Base-by-base conservation (phyloP, 35 echinoderm and acorn worm genomes). In the Apostichopus parvimensis region DNA sequence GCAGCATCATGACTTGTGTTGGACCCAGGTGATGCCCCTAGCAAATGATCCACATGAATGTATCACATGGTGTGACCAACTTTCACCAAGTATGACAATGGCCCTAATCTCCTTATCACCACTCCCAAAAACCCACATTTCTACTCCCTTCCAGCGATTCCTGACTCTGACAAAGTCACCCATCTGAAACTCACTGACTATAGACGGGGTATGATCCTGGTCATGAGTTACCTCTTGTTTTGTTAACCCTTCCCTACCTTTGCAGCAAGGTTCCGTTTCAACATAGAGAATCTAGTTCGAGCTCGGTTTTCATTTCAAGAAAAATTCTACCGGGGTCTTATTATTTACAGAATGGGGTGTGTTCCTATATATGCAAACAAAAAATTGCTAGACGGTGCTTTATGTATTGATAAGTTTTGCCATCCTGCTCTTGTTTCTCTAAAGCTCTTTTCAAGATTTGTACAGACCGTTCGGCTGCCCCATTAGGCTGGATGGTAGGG, bases 401-500 rank as follows among this genome's bases (percentile, higher is more conserved):
- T 13, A 83, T 83, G 0, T 10, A 9, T 54, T 45, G 78, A 83
- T 83, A 5, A 83, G 80, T 13, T 18, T 54, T 11, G 15, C 80
- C 34, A 61, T 12, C 58, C 58, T 61, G 58, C 58, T 9, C 7
- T 12, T 61, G 58, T 83, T 21, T 83, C 53, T 83, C 34, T 14
- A 90, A 57, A 3, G 88, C 88, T 8, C 45, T 20, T 20, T 77
- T 90, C 34, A 90, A n/a, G 28, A 78, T n/a, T 57, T 90, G 68
- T 12, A 90, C 52, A 57, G 45, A 54, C 6, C 88, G 0, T 20
- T 90, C 88, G 6, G 88, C 88, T 53, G 88, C 88, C 17, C 88
- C 66, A 75, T 90, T 90, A 23, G 18, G 80, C 87, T 15, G 92
- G 62, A 57, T 96, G 95, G 56, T 94, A 96, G 58, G 93, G 93